Evolutionary conservation across 2,888 invertebrate species (phyloP).

Genomic region (Cyaniris semiargus): DNA sequence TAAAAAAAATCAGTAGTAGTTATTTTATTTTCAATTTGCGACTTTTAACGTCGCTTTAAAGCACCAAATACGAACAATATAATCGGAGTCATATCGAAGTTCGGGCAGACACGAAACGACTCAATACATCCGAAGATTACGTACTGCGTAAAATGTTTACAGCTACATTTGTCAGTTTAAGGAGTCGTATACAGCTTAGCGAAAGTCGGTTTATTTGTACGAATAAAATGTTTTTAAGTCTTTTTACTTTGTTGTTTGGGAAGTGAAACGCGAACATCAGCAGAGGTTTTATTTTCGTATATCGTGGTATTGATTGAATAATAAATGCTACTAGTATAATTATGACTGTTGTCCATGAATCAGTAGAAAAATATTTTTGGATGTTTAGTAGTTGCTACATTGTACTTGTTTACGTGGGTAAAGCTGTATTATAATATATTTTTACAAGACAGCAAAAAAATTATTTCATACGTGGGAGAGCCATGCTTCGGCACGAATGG

Average conservation of each 20-base stretch:
- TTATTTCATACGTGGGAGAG: too few species aligned
- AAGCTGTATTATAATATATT: too few species aligned
- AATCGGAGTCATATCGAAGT: slow-evolving; percentile 5
- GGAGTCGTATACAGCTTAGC: slow-evolving; percentile 32
- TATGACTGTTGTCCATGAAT: too few species aligned
- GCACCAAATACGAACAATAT: neutral
- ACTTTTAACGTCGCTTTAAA: neutral
- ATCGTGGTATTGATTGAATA: neutral
- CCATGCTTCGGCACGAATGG: too few species aligned
- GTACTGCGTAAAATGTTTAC: slow-evolving; percentile 39
- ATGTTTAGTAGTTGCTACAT: too few species aligned
- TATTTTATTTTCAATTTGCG: neutral
- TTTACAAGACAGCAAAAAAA: too few species aligned
- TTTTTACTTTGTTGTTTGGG: slow-evolving; percentile 5
- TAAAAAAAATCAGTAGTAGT: neutral
- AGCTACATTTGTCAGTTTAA: slow-evolving; percentile 35
- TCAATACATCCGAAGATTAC: slow-evolving; percentile 39
- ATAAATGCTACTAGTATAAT: too few species aligned
- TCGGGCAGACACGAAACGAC: slow-evolving; percentile 34
- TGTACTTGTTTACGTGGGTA: too few species aligned
- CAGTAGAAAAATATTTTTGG: too few species aligned
- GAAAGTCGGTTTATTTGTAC: slow-evolving; percentile 25
- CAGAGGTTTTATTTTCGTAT: neutral
- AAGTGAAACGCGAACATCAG: neutral
- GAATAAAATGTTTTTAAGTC: slow-evolving; percentile 21